phyloP scores from a whole-genome alignment of 2,888 invertebrate species.

The Amiota minor region DNA sequence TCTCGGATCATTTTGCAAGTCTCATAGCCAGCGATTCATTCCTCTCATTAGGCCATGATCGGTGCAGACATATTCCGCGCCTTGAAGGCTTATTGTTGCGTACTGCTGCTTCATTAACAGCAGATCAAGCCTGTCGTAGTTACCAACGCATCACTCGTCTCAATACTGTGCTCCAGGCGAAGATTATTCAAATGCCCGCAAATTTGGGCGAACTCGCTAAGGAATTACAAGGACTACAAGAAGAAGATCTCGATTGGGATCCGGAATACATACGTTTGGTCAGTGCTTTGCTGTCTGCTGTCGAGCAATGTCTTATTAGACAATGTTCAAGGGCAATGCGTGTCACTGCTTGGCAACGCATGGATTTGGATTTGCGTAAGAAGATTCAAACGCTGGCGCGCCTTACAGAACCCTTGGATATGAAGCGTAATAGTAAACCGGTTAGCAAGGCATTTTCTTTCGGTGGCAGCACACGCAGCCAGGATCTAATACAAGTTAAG shows the following conservation, averaged over 20 bases:
- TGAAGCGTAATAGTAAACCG: constrained; percentile 65
- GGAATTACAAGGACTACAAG: constrained; percentile 70
- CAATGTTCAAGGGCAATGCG: constrained; percentile 80
- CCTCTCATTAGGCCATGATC: constrained; percentile 79
- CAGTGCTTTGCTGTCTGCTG: constrained; percentile 78
- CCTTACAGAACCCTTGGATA: constrained; percentile 72
- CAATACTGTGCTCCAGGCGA: constrained; percentile 72
- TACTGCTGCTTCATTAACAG: constrained; percentile 84
- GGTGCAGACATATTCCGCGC: constrained; percentile 83
- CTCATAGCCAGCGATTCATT: constrained; percentile 82
- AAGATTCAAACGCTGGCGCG: constrained; percentile 80
- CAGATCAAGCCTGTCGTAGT: constrained; percentile 88
- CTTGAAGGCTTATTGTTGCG: constrained; percentile 86
- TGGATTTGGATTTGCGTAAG: constrained; percentile 78
- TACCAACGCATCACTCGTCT: constrained; percentile 76
- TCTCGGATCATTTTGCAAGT: constrained; percentile 84
- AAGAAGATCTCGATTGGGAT: constrained; percentile 75
- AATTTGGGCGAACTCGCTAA: constrained; percentile 70
- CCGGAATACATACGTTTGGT: constrained; percentile 77
- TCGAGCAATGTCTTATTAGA: constrained; percentile 82
- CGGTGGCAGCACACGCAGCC: constrained; percentile 71
- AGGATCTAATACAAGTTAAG: constrained; percentile 73
- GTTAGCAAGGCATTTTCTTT: constrained; percentile 71
- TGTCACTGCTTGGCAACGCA: constrained; percentile 79
- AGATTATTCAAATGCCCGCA: constrained; percentile 72